Evolutionary conservation across 2,888 invertebrate genomes (phyloP).

Genomic region (Achlya flavicornis): DNA sequence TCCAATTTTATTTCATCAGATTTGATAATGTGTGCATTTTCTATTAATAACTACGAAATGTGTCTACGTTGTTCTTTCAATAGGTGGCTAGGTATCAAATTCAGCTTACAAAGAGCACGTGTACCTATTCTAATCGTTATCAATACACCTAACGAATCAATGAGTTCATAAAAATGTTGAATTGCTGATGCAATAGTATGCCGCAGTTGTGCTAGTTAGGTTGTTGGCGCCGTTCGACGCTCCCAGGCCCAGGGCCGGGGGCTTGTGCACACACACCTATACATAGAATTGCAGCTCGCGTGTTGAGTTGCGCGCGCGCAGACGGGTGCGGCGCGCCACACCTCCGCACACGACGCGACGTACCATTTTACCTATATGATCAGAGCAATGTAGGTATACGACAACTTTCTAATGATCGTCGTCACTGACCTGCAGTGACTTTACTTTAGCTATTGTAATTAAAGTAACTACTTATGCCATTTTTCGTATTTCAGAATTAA

Average conservation of each 20-base stretch:
- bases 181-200: constrained; percentile 55
- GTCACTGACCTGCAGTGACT: constrained; percentile 55
- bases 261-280: constrained; percentile 32
- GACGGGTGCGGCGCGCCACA: constrained; percentile 48
- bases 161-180: constrained; percentile 17
- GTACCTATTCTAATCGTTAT: neutral
- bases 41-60: neutral
- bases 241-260: constrained; percentile 13
- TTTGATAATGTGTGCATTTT: neutral
- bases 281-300: constrained; percentile 32
- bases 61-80: neutral
- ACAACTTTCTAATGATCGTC: constrained; percentile 62
- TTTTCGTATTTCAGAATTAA: neutral
- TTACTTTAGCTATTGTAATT: constrained; percentile 14
- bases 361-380: constrained; percentile 14
- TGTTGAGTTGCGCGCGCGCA: constrained; percentile 48
- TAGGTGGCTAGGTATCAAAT: neutral
- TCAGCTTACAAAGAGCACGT: neutral
- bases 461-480: neutral
- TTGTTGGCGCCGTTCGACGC: constrained; percentile 14
- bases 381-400: neutral
- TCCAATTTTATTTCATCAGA: too few species aligned
- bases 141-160: neutral
- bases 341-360: constrained; percentile 50
- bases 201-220: constrained; percentile 34